phyloP scores from a whole-genome alignment of 1,140 invertebrate species.

The roundworm (Caenorhabditis elegans) region DNA sequence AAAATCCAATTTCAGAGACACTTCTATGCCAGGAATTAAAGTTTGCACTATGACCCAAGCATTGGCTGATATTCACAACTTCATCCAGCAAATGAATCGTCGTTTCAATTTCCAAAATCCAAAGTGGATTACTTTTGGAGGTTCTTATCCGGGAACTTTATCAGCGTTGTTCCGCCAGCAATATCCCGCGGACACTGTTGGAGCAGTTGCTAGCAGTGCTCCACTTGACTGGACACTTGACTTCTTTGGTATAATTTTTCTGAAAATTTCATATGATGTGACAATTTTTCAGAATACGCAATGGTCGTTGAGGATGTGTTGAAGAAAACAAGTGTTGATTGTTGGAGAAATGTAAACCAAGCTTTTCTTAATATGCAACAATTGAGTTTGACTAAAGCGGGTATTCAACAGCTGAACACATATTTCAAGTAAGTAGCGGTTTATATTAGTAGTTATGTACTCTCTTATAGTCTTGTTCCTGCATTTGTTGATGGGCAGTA shows the following conservation, averaged over 20 bases:
- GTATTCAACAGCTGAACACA: conserved; percentile 23
- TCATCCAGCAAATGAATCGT: conserved; percentile 46
- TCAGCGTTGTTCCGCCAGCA: conserved; percentile 85
- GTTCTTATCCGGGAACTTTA: conserved; percentile 79
- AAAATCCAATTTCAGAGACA: conserved; percentile 30
- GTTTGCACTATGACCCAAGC: conserved; percentile 43
- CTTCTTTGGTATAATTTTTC: conserved; percentile 70
- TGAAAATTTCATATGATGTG: neutral
- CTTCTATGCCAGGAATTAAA: conserved; percentile 13
- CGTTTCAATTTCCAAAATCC: conserved; percentile 42
- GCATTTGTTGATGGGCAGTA: conserved; percentile 8
- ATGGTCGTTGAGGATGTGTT: conserved; percentile 40
- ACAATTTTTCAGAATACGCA: conserved; percentile 37
- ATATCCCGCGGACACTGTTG: conserved; percentile 83
- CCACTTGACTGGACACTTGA: conserved; percentile 69
- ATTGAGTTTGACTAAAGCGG: neutral
- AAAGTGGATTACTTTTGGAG: conserved; percentile 89
- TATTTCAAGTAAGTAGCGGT: conserved; percentile 40
- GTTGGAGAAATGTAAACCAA: neutral
- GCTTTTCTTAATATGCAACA: conserved; percentile 46
- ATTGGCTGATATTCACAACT: conserved; percentile 43
- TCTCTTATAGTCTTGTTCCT: conserved; percentile 34
- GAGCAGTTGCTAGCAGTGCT: conserved; percentile 70
- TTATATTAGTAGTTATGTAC: neutral
- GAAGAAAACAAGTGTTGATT: conserved; percentile 20